Percentiles rank a stretch among this genome's conserved stretches.
These are phyloP conservation scores for Limnephilus rhombicus DNA, from an alignment of 2,888 invertebrate genomes.

Conservation along the genomic window DNA sequence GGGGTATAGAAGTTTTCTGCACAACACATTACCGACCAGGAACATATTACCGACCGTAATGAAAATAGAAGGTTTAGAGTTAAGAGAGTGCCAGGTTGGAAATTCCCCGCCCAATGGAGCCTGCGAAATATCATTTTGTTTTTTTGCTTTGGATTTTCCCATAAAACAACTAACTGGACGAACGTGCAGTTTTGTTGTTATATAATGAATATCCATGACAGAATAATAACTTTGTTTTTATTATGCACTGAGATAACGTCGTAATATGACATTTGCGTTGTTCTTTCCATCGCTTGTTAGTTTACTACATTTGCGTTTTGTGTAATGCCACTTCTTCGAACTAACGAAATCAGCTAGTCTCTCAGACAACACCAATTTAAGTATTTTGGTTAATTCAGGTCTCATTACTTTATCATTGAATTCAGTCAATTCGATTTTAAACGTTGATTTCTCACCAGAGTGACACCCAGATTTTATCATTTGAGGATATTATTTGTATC, in stretches of 20 bases:
- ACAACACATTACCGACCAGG: neutral
- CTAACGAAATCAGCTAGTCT: too few species aligned
- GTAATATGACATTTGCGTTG: neutral
- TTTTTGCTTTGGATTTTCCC: neutral
- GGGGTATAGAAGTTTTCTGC: neutral
- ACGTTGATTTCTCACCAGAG: too few species aligned
- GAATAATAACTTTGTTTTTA: neutral
- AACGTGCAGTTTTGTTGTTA: neutral
- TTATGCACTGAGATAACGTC: neutral
- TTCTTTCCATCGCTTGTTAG: neutral
- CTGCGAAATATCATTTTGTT: neutral
- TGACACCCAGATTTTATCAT: too few species aligned
- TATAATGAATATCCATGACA: neutral
- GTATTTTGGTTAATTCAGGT: too few species aligned
- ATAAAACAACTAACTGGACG: neutral
- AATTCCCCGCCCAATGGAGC: neutral
- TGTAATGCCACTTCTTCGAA: too few species aligned
- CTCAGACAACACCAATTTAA: too few species aligned
- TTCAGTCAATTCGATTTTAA: too few species aligned
- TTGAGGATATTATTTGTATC: too few species aligned
- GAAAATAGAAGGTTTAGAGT: conserved; percentile 3
- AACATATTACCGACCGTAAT: neutral
- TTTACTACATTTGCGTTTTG: neutral
- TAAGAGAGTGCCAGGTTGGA: neutral
- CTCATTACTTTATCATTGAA: too few species aligned